Percentiles rank a stretch among this genome's conserved stretches.
Evolutionary conservation across 2,113 vertebrate genomes (phyloP).

Genomic region (Microtus montanus): DNA sequence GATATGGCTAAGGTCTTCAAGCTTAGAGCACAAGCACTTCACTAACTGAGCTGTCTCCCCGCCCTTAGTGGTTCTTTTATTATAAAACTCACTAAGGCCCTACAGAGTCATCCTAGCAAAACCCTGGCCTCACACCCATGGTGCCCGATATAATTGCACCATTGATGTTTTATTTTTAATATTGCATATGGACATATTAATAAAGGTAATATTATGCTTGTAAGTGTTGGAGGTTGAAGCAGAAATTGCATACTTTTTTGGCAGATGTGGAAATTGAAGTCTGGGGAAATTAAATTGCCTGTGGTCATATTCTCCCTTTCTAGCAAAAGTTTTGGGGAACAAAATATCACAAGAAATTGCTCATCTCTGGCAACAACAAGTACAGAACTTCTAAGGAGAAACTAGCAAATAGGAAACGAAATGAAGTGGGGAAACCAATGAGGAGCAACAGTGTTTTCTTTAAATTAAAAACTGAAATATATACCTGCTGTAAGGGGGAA

Average conservation of each 20-base stretch:
- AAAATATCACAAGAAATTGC: conserved; percentile 53
- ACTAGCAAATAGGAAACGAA: conserved; percentile 68
- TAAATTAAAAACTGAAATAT: conserved; percentile 79
- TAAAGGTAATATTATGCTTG: not conserved
- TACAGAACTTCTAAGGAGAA: conserved; percentile 42
- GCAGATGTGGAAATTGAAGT: conserved; percentile 50
- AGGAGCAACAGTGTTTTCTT: conserved; percentile 53
- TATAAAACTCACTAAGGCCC: not conserved
- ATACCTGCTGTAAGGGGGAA: conserved; percentile 65
- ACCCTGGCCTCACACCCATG: too few species aligned
- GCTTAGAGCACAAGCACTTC: not conserved
- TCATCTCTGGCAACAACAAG: conserved; percentile 52
- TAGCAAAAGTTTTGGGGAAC: conserved; percentile 36
- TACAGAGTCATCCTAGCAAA: not conserved
- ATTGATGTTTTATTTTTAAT: conserved; percentile 30
- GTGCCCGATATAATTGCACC: not conserved
- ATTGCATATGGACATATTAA: not conserved
- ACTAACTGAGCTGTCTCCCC: not conserved
- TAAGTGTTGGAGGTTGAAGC: conserved; percentile 29
- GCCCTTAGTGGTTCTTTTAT: not conserved
- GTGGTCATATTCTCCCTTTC: not conserved
- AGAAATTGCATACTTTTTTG: conserved; percentile 30
- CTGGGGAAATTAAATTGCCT: conserved; percentile 43
- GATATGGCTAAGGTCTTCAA: too few species aligned
- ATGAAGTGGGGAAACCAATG: conserved; percentile 57